Evolutionary conservation across 2,113 vertebrate genomes (phyloP).

Genomic region (Arizona elegans): DNA sequence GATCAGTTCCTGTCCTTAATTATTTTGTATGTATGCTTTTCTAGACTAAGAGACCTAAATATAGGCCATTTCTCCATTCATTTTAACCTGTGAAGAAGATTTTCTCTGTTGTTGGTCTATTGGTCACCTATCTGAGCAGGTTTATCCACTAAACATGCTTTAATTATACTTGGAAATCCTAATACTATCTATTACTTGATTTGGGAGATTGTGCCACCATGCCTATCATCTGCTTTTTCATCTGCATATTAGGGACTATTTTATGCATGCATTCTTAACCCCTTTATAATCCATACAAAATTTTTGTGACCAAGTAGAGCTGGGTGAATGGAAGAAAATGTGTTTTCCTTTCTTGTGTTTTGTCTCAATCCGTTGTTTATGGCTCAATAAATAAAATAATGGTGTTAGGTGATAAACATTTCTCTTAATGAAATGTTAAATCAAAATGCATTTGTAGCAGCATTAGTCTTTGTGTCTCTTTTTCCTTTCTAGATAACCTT

Average conservation of each 20-base stretch:
- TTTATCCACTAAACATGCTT: background rate
- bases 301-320: background rate
- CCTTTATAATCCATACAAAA: background rate
- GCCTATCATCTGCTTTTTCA: background rate
- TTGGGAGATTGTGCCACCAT: background rate
- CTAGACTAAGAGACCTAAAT: background rate
- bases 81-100: background rate
- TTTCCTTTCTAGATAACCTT: conserved; percentile 62
- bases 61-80: background rate
- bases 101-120: background rate
- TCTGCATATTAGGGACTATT: background rate
- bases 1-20: background rate
- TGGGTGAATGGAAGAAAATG: background rate
- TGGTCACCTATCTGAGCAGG: background rate
- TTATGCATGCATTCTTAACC: background rate
- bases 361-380: background rate
- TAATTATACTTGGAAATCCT: background rate
- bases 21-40: background rate
- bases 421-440: conserved; percentile 16
- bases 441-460: conserved; percentile 8
- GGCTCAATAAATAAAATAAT: conserved; percentile 17
- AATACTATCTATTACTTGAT: background rate
- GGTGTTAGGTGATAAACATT: background rate
- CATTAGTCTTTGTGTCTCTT: conserved; percentile 46
- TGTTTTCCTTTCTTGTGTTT: background rate